A percentile compares a stretch with the other conserved stretches of the same genome.
Conservation (phyloP, 2,797 vertebrate genomes). For the Channa striata region DNA sequence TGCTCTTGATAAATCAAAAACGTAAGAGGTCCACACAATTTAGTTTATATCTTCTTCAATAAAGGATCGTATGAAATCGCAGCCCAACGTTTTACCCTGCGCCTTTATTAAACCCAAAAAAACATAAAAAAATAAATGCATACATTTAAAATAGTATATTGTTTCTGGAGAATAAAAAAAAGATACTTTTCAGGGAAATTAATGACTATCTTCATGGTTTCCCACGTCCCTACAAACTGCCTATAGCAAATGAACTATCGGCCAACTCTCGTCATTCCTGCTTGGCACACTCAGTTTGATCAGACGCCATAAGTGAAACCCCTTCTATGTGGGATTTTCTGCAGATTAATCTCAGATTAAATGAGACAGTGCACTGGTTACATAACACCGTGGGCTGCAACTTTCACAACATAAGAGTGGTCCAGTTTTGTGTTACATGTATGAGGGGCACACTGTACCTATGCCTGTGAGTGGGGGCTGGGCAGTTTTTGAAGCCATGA, state of each 20-base stretch:
- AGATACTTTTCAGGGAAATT: not conserved
- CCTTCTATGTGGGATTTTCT: slow-evolving; percentile 48
- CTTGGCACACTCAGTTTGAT: slow-evolving; percentile 18
- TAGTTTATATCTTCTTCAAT: too few species aligned
- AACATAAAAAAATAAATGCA: too few species aligned
- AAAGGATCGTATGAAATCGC: too few species aligned
- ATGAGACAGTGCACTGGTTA: slow-evolving; percentile 41
- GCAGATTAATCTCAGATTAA: slow-evolving; percentile 59
- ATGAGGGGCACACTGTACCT: slow-evolving; percentile 79
- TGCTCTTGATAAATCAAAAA: too few species aligned
- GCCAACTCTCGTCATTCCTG: slow-evolving; percentile 2
- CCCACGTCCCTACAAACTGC: not conserved
- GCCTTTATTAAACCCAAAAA: too few species aligned
- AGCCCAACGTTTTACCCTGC: too few species aligned
- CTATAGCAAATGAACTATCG: slow-evolving; percentile 3
- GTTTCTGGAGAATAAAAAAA: too few species aligned
- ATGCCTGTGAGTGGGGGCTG: slow-evolving; percentile 88
- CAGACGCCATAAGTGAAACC: slow-evolving; percentile 26
- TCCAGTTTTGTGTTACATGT: slow-evolving; percentile 22
- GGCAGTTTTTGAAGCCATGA: slow-evolving; percentile 84
- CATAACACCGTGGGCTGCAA: slow-evolving; percentile 40
- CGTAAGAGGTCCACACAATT: too few species aligned
- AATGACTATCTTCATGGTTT: not conserved
- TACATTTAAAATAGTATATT: too few species aligned
- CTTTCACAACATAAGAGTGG: slow-evolving; percentile 14